Conservation (phyloP, 1,140 invertebrate species). For the Euwallacea similis region DNA sequence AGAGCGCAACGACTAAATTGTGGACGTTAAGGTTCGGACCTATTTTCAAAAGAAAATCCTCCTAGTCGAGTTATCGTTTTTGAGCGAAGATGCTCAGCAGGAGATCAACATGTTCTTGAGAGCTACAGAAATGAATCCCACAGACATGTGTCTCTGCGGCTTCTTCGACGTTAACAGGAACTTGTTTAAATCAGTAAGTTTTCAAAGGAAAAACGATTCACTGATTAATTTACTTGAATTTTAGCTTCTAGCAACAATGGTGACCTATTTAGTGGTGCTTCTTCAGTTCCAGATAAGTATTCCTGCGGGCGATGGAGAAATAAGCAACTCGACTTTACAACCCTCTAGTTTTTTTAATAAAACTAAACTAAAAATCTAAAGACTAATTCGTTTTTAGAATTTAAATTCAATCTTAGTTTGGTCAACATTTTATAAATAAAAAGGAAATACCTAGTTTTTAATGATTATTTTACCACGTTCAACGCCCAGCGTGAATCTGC, state of each 20-base stretch:
- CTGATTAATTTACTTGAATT: conserved; percentile 16
- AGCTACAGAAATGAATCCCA: conserved; percentile 71
- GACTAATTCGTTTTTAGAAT: too few species aligned
- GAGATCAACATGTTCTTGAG: conserved; percentile 69
- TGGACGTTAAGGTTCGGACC: conserved; percentile 23
- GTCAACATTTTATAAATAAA: too few species aligned
- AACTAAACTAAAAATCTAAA: too few species aligned
- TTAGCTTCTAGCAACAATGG: conserved; percentile 68
- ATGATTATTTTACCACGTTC: too few species aligned
- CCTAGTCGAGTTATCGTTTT: conserved; percentile 68
- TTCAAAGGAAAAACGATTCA: not conserved
- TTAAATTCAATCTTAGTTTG: too few species aligned
- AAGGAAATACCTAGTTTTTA: too few species aligned
- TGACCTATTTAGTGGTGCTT: conserved; percentile 68
- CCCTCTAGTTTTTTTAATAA: not conserved
- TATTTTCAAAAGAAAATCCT: conserved; percentile 70
- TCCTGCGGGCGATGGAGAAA: conserved; percentile 55
- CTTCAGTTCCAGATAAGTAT: conserved; percentile 73
- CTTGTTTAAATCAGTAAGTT: conserved; percentile 65
- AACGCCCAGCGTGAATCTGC: too few species aligned
- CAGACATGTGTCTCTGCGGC: conserved; percentile 67
- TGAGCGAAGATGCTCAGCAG: conserved; percentile 53
- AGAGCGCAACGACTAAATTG: not conserved
- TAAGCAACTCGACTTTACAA: not conserved
- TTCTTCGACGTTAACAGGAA: conserved; percentile 69